These are phyloP conservation scores for Eretmochelys imbricata DNA, from an alignment of 2,113 vertebrate genomes.

Conservation along the genomic window DNA sequence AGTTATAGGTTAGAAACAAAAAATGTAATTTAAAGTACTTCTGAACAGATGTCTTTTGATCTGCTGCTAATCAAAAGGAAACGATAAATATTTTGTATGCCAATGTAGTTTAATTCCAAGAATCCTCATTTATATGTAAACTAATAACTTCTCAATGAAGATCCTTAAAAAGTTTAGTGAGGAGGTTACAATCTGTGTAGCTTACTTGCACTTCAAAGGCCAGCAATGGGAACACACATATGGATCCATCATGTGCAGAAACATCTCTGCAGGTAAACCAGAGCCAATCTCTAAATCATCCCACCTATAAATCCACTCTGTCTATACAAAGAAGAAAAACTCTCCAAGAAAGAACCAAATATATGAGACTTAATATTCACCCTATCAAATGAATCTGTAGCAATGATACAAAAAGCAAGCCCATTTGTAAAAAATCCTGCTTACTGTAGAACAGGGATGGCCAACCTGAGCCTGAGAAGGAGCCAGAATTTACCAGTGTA, in stretches of 20 bases:
- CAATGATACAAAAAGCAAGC: neutral
- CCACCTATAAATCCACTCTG: neutral
- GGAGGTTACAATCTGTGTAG: neutral
- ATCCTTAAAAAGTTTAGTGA: neutral
- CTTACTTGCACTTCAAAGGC: neutral
- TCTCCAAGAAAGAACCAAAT: neutral
- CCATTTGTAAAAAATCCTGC: neutral
- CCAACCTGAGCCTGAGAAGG: too few species aligned
- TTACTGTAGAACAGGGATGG: neutral
- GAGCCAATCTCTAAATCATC: neutral
- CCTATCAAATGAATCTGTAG: rapidly evolving
- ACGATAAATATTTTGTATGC: neutral
- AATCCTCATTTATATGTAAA: neutral
- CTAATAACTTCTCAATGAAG: neutral
- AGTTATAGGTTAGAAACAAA: neutral
- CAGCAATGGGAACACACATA: rapidly evolving
- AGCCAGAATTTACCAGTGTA: too few species aligned
- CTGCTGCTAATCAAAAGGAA: neutral
- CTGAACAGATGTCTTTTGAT: neutral
- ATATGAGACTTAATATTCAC: neutral
- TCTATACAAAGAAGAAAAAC: neutral
- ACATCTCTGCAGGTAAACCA: neutral
- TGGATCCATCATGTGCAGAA: neutral
- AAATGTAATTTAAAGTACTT: neutral
- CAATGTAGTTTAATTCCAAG: neutral